Conservation (phyloP, 1,140 invertebrate species). For the Streblospio benedicti region DNA sequence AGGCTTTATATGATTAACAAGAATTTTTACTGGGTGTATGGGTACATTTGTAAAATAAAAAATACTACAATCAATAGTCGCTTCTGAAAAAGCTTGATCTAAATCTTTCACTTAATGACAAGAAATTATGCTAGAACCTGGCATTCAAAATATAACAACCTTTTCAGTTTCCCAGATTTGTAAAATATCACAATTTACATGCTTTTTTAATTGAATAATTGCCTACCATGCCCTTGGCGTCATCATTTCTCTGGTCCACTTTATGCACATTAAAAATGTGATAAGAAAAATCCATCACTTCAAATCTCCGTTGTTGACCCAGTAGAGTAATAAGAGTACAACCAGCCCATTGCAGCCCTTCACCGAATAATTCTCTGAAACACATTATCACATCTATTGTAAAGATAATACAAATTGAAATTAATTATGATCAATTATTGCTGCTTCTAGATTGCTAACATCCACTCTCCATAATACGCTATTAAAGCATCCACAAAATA, state of each 20-base stretch:
- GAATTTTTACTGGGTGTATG: not conserved
- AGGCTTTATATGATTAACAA: not conserved
- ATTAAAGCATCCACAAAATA: not conserved
- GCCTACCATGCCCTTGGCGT: constrained; percentile 13
- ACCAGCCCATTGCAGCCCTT: constrained; percentile 97
- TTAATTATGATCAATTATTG: not conserved
- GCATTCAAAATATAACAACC: not conserved
- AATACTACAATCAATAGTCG: not conserved
- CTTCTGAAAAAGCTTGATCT: not conserved
- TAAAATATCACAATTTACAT: not conserved
- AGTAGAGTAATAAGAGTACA: constrained; percentile 94
- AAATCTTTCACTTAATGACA: not conserved
- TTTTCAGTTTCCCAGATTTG: not conserved
- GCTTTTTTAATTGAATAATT: not conserved
- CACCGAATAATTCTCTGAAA: constrained; percentile 88
- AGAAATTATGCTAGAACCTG: not conserved
- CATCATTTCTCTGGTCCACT: constrained; percentile 15
- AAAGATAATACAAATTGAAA: not conserved
- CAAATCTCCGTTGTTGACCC: constrained; percentile 90
- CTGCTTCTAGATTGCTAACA: not conserved
- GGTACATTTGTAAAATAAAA: not conserved
- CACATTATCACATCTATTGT: not conserved
- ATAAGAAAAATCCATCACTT: constrained; percentile 97
- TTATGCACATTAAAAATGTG: constrained; percentile 92
- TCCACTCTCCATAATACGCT: not conserved